phyloP scores from a whole-genome alignment of 2,797 vertebrate genomes.

The Scolopax rusticola region DNA sequence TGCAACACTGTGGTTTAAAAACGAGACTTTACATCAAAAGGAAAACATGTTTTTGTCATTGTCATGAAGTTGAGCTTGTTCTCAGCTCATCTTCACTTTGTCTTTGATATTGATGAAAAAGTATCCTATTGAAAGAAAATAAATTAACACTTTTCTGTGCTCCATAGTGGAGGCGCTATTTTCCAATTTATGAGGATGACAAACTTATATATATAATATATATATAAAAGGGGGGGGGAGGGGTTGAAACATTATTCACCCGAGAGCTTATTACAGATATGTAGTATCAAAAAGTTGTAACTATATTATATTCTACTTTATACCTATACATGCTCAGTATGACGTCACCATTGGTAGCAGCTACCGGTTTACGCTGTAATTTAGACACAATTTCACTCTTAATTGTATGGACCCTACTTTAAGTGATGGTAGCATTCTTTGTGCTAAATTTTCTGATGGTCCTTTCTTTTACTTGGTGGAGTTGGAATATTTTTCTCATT shows the following conservation, averaged over 20 bases:
- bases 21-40: slow-evolving; percentile 84
- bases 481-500: slow-evolving; percentile 68
- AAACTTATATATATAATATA: slow-evolving; percentile 67
- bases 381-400: slow-evolving; percentile 64
- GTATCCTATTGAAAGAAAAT: slow-evolving; percentile 88
- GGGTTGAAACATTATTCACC: slow-evolving; percentile 72
- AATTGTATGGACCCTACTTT: slow-evolving; percentile 69
- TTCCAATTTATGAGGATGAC: slow-evolving; percentile 71
- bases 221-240: slow-evolving; percentile 43
- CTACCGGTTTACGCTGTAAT: slow-evolving; percentile 65
- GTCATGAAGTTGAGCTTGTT: slow-evolving; percentile 81
- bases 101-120: slow-evolving; percentile 92
- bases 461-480: slow-evolving; percentile 74
- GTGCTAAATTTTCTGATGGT: slow-evolving; percentile 63
- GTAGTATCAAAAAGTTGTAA: slow-evolving; percentile 74
- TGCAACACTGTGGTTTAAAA: slow-evolving; percentile 88
- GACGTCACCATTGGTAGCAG: slow-evolving; percentile 68
- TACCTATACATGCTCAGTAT: slow-evolving; percentile 70
- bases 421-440: slow-evolving; percentile 74
- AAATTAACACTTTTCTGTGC: slow-evolving; percentile 78
- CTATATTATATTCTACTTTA: slow-evolving; percentile 69
- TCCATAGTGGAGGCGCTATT: slow-evolving; percentile 70
- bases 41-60: slow-evolving; percentile 84
- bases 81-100: slow-evolving; percentile 85
- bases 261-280: slow-evolving; percentile 73